Base-by-base conservation (phyloP, 2,888 invertebrate genomes). In the Orthonevra nobilis region DNA sequence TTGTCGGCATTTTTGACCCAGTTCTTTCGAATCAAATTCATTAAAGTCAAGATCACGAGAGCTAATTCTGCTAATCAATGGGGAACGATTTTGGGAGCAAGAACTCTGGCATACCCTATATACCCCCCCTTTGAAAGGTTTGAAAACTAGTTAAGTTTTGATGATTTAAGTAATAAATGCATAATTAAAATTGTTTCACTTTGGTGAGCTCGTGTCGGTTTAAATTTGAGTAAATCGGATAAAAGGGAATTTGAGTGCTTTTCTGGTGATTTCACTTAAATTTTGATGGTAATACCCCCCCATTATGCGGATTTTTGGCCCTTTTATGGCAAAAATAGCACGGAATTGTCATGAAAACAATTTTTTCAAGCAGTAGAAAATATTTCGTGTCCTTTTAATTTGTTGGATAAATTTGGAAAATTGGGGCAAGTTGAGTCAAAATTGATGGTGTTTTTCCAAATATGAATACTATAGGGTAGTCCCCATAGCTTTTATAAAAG, bases 1-100 rank as follows among this genome's bases (percentile, higher is more conserved):
- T 70, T 70, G 69, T 70, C 69, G 69, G 69, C 12, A 44, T 60
- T 70, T 61, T 32, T 61, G 69, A 36, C 44, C 58, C 60, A 61
- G 36, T 61, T 70, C 40, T 12, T n/a, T 32, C 17, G 42, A 40
- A 58, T 32, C 15, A 32, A 32, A 36, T 10, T n/a, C 14, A 44
- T 23, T 42, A 42, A 10, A 61, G 23, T 10, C 44, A 7, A 52
- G 20, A 42, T 61, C 52, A 70, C 36, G 44, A 52, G 34, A 44
- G 15, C 28, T 69, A 58, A 70, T 60, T 70, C 32, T 52, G 36
- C 60, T 70, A 70, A 70, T 70, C 34, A 69, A 42, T 17, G 44
- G 1, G 32, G 58, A 69, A 69, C 68, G 68, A 50, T 69, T 60
- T 23, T 50, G 2, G 5, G 32, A 15, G 0, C 7, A 14, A 58